Base-by-base conservation (phyloP, 1,140 invertebrate genomes). In the Ostrea denselamellosa region DNA sequence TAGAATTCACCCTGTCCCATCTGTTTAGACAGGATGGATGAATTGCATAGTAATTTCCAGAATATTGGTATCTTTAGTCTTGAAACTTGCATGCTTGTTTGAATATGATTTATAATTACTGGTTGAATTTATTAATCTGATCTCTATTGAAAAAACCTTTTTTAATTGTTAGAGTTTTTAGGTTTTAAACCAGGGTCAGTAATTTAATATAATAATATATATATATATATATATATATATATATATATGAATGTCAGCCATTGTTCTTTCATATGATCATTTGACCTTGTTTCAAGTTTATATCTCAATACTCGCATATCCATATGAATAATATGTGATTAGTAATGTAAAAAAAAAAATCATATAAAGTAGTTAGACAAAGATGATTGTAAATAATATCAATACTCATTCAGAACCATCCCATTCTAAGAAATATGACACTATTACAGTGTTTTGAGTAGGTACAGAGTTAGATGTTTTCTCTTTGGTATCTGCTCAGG, bases 231-330 rank as follows among this genome's bases (percentile, higher is more conserved):
- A n/a, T n/a, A n/a, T n/a, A n/a, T n/a, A n/a, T n/a, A n/a, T 58
- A 17, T 14, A 62, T 62, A 62, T 62, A 7, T 62, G 54, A 56
- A 56, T 17, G n/a, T 62, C n/a, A 7, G 17, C 17, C 56, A 1
- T 62, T 62, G n/a, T 19, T 19, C 19, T 62, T 62, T n/a, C 17
- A 19, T 7, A 62, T 17, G 2, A 19, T 62, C 17, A 62, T 62
- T 62, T 19, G 56, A 62, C 17, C n/a, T 62, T n/a, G n/a, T 17
- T 14, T 58, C 56, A 19, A 19, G 14, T 62, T 44, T 62, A 62
- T 19, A 62, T 34, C 68, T 34, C 22, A 77, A 77, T 77, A 77
- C 68, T 77, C 68, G 14, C 68, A 34, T 77, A 77, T 77, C 68
- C 68, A 34, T 28, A 25, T 77, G 14, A 12, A 28, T 77, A 34